Evolutionary conservation across 1,140 invertebrate genomes (phyloP), one percentile per base, ranked within the genome.

Genomic region (Drosophila dunni): DNA sequence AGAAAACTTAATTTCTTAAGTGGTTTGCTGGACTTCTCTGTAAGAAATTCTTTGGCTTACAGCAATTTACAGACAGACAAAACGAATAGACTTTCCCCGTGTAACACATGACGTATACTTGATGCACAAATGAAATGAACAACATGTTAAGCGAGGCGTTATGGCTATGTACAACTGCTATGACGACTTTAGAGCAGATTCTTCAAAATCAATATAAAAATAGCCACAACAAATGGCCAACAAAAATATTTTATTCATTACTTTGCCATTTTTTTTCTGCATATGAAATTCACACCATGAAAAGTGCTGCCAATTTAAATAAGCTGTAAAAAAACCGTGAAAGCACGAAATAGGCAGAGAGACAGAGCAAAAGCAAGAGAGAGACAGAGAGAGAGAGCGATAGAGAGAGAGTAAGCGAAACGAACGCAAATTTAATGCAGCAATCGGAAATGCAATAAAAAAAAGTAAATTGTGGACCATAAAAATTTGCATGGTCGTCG

Each of bases 401-500:
- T 1, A 17, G 15, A 56, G 53, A 38, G 34, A 0, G 29, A 48
- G 20, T 13, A n/a, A 42, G 40, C 40, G 40, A 42, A 40, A 29
- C 44, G 11, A 17, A 33, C 24, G 45, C 13, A 68, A 53, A 51
- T 65, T 45, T 45, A 53, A 65, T 69, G 67, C 61, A 51, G 46
- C 34, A 51, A 63, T 40, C 61, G 46, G 33, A 70, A 69, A 62
- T 62, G 13, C 36, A 40, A 56, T 56, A 66, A 51, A 46, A 33
- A 44, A 33, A 42, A 24, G 24, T 29, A 2, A 5, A 29, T 10
- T 36, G 66, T 58, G 34, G 20, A 63, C 11, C 79, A 57, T 24
- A 7, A 56, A 66, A 67, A 72, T 70, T 62, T 78, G 79, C 74
- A 51, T 44, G 53, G 73, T 63, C 58, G 70, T 46, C 58, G 44